Percentiles rank a stretch among this genome's conserved stretches.
Evolutionary conservation across 2,888 invertebrate genomes (phyloP).

Genomic region (Orthosia gothica): DNA sequence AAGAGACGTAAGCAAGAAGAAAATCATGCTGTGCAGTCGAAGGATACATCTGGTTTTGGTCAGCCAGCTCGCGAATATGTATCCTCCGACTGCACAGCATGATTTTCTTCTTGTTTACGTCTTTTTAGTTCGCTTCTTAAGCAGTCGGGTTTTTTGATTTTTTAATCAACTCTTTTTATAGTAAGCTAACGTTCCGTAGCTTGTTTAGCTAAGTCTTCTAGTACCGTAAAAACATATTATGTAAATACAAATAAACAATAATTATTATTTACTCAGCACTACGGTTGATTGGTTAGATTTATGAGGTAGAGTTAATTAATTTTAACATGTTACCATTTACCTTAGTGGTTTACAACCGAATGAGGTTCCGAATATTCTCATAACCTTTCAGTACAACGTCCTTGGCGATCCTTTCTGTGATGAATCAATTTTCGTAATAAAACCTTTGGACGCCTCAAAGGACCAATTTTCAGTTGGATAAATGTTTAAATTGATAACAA

Average conservation of each 20-base stretch:
- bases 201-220: neutral
- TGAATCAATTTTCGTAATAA: constrained; percentile 35
- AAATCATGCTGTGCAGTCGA: too few species aligned
- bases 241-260: constrained; percentile 23
- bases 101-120: too few species aligned
- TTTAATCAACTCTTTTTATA: too few species aligned
- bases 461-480: constrained; percentile 22
- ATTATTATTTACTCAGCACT: constrained; percentile 27
- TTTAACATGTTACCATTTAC: constrained; percentile 33
- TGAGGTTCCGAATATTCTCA: constrained; percentile 39
- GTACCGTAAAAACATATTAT: constrained; percentile 24
- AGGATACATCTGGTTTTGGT: too few species aligned
- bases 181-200: neutral
- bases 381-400: constrained; percentile 18
- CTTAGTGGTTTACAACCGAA: constrained; percentile 17
- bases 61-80: too few species aligned
- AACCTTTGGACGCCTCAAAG: constrained; percentile 3
- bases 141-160: too few species aligned
- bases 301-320: constrained; percentile 33
- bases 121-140: too few species aligned
- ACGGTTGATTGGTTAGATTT: constrained; percentile 18
- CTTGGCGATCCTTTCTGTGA: constrained; percentile 34
- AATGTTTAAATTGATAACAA: constrained; percentile 13
- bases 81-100: too few species aligned
- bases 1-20: too few species aligned